These are phyloP conservation scores for Mechanitis mazaeus DNA, from an alignment of 2,888 invertebrate genomes.

Conservation along the genomic window DNA sequence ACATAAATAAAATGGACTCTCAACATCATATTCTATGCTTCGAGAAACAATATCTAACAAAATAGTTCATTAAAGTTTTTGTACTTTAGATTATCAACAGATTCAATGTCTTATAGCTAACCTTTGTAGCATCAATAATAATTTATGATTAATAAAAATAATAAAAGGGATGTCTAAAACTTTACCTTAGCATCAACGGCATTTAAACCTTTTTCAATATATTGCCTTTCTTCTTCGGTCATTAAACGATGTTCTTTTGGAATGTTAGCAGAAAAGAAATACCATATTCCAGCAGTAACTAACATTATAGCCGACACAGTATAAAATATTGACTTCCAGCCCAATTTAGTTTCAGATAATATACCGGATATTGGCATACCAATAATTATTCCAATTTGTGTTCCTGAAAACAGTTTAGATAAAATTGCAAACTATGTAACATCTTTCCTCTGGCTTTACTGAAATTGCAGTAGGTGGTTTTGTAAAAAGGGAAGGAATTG, in stretches of 20 bases:
- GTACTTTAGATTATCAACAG: too few relatives aligned
- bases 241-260: conserved; percentile 77
- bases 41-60: too few relatives aligned
- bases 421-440: too few relatives aligned
- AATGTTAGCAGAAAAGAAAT: conserved; percentile 74
- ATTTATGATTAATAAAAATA: too few relatives aligned
- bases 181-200: conserved; percentile 21
- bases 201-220: conserved; percentile 77
- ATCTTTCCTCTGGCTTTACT: too few relatives aligned
- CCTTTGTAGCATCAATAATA: too few relatives aligned
- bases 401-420: conserved; percentile 54
- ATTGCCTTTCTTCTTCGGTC: conserved; percentile 71
- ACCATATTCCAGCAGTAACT: conserved; percentile 74
- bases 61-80: too few relatives aligned
- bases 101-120: too few relatives aligned
- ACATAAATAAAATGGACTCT: too few relatives aligned
- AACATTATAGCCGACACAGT: conserved; percentile 74
- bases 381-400: conserved; percentile 82
- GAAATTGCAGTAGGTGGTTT: too few relatives aligned
- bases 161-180: not conserved
- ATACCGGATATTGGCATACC: conserved; percentile 81
- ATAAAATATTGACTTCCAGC: conserved; percentile 84
- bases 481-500: too few relatives aligned
- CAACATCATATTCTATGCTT: too few relatives aligned
- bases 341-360: conserved; percentile 73